A percentile compares a stretch with the other conserved stretches of the same genome.
phyloP scores from a whole-genome alignment of 1,140 invertebrate genomes.

The Carposina sasakii region DNA sequence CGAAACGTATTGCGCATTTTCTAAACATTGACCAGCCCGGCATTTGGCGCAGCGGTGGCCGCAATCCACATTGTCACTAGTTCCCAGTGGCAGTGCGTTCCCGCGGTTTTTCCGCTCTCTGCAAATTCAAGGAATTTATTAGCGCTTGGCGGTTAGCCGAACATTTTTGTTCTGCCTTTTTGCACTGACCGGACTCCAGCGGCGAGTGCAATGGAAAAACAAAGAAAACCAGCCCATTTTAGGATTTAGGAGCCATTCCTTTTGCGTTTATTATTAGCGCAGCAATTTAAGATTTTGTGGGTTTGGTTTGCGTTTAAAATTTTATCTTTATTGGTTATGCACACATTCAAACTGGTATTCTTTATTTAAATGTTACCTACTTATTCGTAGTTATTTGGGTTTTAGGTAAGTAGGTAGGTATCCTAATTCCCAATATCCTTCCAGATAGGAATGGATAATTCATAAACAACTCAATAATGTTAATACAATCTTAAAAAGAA shows the following conservation, averaged over 20 bases:
- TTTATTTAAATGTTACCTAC: neutral
- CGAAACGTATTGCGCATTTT: too few species aligned
- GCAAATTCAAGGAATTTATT: slow-evolving; percentile 61
- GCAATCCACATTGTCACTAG: too few species aligned
- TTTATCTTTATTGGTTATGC: too few species aligned
- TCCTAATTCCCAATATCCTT: neutral
- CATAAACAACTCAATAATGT: neutral
- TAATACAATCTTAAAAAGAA: too few species aligned
- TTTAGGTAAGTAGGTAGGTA: neutral
- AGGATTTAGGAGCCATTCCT: slow-evolving; percentile 14
- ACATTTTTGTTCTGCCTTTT: slow-evolving; percentile 45
- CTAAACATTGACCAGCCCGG: too few species aligned
- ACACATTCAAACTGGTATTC: neutral
- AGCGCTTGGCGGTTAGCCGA: slow-evolving; percentile 53
- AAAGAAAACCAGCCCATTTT: slow-evolving; percentile 28
- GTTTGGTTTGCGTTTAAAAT: too few species aligned
- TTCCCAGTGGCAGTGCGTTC: slow-evolving; percentile 28
- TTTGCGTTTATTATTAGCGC: slow-evolving; percentile 4
- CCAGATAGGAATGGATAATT: neutral
- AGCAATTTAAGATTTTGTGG: neutral
- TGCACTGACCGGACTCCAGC: slow-evolving; percentile 28
- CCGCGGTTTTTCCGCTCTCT: slow-evolving; percentile 28
- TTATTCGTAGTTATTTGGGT: neutral
- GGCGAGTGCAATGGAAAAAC: slow-evolving; percentile 27
- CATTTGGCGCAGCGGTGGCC: too few species aligned